Percentiles rank a stretch among this genome's conserved stretches.
Conservation (phyloP, 2,888 invertebrate species). For the Phaedon cochleariae region DNA sequence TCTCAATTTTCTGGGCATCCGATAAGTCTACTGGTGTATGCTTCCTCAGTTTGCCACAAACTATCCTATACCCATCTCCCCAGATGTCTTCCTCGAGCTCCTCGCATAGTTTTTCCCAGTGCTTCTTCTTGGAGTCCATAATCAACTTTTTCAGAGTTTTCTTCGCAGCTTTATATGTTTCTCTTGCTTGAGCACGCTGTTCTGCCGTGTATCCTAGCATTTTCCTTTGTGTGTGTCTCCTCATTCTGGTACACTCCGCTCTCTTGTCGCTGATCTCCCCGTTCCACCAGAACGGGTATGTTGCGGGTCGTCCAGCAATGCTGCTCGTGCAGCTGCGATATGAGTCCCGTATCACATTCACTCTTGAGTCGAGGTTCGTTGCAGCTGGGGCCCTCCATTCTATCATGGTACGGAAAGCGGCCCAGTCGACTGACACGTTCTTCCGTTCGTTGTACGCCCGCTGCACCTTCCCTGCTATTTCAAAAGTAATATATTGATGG, state of each 20-base stretch:
- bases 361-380: no score
- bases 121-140: background rate
- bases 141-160: conserved; percentile 1
- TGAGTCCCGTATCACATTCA: no score
- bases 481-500: background rate
- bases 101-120: background rate
- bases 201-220: background rate
- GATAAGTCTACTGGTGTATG: no score
- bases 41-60: no score
- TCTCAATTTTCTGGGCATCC: no score
- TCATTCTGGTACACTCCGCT: background rate
- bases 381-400: no score
- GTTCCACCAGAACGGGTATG: conserved; percentile 8
- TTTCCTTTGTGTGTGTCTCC: background rate
- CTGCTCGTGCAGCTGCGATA: no score
- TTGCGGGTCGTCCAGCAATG: no score
- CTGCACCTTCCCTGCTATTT: no score
- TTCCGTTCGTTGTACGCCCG: background rate
- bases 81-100: conserved; percentile 5
- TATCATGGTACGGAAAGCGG: no score
- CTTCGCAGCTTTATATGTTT: background rate
- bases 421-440: background rate
- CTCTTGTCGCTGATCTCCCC: background rate
- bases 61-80: conserved; percentile 7
- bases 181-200: background rate